Conservation (phyloP, 2,113 vertebrate species). For the Hyperoodon ampullatus region DNA sequence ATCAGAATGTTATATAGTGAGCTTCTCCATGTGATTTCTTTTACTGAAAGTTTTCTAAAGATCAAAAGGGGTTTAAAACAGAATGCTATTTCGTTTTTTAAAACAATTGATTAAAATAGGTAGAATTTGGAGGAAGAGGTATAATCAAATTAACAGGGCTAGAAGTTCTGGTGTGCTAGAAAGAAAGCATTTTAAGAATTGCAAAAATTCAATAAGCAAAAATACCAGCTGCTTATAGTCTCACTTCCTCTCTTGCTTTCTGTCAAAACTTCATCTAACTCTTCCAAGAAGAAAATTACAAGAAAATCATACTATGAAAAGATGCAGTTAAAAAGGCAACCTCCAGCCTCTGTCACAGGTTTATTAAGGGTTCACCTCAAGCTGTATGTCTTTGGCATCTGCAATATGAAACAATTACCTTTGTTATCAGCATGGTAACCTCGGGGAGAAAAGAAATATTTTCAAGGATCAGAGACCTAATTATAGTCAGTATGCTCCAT, state of each 20-base stretch:
- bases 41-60: background rate
- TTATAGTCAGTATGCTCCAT: background rate
- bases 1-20: background rate
- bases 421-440: background rate
- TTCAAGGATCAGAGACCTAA: background rate
- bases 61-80: background rate
- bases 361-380: background rate
- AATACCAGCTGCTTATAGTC: background rate
- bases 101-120: background rate
- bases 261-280: conserved; percentile 14
- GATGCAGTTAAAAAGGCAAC: background rate
- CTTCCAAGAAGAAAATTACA: background rate
- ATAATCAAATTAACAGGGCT: background rate
- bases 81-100: background rate
- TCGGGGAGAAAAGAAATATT: background rate
- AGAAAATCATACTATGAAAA: background rate
- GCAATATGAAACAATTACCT: background rate
- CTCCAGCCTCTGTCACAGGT: background rate
- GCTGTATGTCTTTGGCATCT: background rate
- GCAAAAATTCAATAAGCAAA: background rate
- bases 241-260: background rate
- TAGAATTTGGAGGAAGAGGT: background rate
- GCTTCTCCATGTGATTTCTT: background rate
- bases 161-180: background rate
- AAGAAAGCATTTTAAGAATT: background rate